Evolutionary conservation across 1,140 invertebrate genomes (phyloP), one percentile per base, ranked within the genome.

Genomic region (Penaeus indicus): DNA sequence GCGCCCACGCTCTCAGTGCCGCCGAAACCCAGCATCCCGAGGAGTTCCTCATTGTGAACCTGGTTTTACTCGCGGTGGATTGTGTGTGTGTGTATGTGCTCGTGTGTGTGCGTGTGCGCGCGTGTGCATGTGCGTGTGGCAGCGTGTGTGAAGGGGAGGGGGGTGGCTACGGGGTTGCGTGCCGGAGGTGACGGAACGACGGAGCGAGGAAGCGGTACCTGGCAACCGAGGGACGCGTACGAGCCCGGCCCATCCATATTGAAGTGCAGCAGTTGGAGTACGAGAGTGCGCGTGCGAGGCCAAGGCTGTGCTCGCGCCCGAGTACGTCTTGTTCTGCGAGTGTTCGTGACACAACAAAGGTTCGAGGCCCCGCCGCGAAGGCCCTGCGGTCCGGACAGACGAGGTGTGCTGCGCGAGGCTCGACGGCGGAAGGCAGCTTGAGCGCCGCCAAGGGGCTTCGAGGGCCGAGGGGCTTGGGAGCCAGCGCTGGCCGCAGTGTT

Each of bases 261-360:
- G 85, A 87, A 87, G 79, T 87, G 77, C 85, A 87, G 77, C 85
- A 87, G 85, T 87, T 87, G 85, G 85, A 87, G 85, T 87, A 87
- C 85, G 78, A 82, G 78, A 82, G 79, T 87, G 77, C 21, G 62
- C 11, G 75, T 38, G 75, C 47, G 75, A 78, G 75, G 75, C 8
- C 8, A n/a, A 22, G 75, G n/a, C 13, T 38, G 32, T 47, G 27
- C 54, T 16, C 54, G 16, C 54, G 10, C 0, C 54, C 11, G 54
- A 16, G 16, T 11, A 5, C 16, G 54, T 13, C 54, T 54, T 54
- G 54, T 54, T 54, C 54, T 54, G 16, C 54, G 54, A 54, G 54
- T 54, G 54, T 54, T 13, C 54, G 54, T 54, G 54, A 54, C 54
- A 54, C 54, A 54, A 54, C 54, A 54, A 54, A 54, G 54, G 16